Conservation (phyloP, 2,113 vertebrate genomes). For the Oreochromis spilurus region DNA sequence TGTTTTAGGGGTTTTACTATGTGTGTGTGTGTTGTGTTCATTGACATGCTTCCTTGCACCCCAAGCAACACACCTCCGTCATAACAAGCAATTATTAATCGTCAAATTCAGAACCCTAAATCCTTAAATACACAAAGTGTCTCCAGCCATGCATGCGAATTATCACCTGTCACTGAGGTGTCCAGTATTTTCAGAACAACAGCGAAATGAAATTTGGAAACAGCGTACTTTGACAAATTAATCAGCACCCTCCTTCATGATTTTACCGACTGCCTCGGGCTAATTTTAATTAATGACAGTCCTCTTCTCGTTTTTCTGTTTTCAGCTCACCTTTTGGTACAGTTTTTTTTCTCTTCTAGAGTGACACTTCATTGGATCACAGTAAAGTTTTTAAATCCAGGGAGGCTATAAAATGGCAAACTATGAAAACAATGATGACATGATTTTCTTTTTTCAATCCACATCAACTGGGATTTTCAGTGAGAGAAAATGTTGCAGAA, state of each 20-base stretch:
- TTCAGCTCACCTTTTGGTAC: not conserved
- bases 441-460: not conserved
- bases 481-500: not conserved
- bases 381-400: not conserved
- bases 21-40: not conserved
- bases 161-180: conserved; percentile 44
- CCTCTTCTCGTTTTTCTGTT: conserved; percentile 22
- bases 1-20: not conserved
- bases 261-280: conserved; percentile 31
- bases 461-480: not conserved
- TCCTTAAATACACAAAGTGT: conserved; percentile 26
- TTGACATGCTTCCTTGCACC: conserved; percentile 28
- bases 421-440: not conserved
- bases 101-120: conserved; percentile 5
- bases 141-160: conserved; percentile 38
- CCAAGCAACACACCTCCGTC: not conserved
- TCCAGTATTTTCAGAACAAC: conserved; percentile 17
- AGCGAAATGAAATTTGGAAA: conserved; percentile 41
- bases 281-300: conserved; percentile 39
- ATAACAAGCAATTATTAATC: conserved; percentile 8
- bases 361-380: not conserved
- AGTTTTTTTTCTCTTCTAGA: not conserved
- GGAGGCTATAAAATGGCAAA: not conserved
- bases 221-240: conserved; percentile 36
- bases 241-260: conserved; percentile 42